Percentiles rank a stretch among this genome's conserved stretches.
Evolutionary conservation across 2,113 vertebrate species (phyloP).

Genomic region (Penelope pileata): DNA sequence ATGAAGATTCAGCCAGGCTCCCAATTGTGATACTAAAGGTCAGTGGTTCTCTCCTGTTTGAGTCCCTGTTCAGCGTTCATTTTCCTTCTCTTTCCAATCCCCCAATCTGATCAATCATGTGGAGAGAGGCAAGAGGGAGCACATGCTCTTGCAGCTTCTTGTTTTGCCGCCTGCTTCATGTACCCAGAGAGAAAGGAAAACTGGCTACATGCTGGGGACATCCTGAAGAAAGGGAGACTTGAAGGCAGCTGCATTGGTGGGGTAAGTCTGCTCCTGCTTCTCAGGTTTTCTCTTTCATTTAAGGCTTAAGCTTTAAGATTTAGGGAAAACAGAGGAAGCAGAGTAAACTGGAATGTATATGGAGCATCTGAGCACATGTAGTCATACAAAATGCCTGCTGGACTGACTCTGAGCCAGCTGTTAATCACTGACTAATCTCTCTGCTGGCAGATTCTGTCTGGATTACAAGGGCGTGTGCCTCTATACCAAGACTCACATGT

Average conservation of each 20-base stretch:
- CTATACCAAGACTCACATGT: background rate
- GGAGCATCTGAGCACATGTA: background rate
- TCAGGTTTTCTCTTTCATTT: accelerated
- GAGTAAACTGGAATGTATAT: background rate
- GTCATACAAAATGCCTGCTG: background rate
- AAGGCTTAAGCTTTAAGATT: background rate
- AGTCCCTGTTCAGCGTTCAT: background rate
- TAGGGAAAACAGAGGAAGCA: background rate
- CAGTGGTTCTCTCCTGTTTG: background rate
- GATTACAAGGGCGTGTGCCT: background rate
- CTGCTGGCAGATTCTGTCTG: background rate
- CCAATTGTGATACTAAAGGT: background rate
- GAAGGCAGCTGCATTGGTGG: background rate
- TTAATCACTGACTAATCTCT: constrained; percentile 20
- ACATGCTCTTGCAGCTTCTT: background rate
- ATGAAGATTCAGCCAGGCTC: background rate
- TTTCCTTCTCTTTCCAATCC: background rate
- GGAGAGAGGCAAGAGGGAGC: background rate
- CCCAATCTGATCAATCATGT: background rate
- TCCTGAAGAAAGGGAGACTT: background rate
- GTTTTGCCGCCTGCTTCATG: background rate
- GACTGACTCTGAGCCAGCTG: background rate
- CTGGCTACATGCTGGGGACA: accelerated
- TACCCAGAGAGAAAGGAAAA: background rate
- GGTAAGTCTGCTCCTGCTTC: constrained; percentile 20